phyloP scores from a whole-genome alignment of 2,888 invertebrate genomes.

The Nemapogon koenigi region DNA sequence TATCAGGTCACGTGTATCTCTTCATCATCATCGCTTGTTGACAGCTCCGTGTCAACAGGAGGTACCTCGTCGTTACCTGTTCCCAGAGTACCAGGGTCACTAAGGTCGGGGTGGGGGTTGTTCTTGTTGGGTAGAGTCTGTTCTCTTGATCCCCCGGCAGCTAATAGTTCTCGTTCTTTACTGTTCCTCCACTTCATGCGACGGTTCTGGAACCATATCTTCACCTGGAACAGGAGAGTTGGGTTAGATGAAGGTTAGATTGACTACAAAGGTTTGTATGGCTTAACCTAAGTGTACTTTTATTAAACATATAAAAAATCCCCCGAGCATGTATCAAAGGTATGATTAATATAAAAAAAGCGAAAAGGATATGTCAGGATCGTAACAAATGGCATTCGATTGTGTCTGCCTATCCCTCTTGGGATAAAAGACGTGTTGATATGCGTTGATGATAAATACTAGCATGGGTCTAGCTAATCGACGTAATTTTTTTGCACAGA shows the following conservation, averaged over 20 bases:
- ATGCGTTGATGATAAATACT: no score
- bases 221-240: slow-evolving; percentile 47
- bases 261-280: no score
- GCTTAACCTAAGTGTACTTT: no score
- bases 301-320: no score
- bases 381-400: no score
- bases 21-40: slow-evolving; percentile 73
- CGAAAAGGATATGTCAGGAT: no score
- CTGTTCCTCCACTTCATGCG: slow-evolving; percentile 99
- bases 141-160: slow-evolving; percentile 92
- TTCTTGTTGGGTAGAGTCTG: slow-evolving; percentile 96
- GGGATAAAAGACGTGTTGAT: no score
- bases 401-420: no score
- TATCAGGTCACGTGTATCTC: slow-evolving; percentile 89
- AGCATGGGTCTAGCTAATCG: no score
- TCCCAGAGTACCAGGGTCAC: slow-evolving; percentile 86
- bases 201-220: slow-evolving; percentile 92
- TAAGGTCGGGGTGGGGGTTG: slow-evolving; percentile 94
- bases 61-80: slow-evolving; percentile 77
- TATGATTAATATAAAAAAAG: no score
- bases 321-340: no score
- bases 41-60: slow-evolving; percentile 56
- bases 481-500: no score
- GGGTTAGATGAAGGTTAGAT: background rate
- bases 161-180: slow-evolving; percentile 92